These are phyloP conservation scores for Pogonomyrmex barbatus DNA, from an alignment of 1,140 invertebrate genomes.

Conservation along the genomic window DNA sequence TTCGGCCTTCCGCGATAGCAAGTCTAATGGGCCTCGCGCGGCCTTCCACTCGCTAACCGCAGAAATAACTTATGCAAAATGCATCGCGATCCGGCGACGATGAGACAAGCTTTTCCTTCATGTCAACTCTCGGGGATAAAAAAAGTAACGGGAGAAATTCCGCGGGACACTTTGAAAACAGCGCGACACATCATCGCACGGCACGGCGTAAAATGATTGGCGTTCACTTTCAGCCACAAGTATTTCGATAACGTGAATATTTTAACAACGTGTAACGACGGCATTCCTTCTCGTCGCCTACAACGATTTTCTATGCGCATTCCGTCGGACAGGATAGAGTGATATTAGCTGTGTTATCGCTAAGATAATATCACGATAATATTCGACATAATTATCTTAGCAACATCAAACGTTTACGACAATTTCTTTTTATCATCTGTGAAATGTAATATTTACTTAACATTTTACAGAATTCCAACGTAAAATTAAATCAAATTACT, in stretches of 20 bases:
- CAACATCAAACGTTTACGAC: neutral
- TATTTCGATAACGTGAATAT: conserved; percentile 41
- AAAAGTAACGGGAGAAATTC: conserved; percentile 26
- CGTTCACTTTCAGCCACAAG: conserved; percentile 24
- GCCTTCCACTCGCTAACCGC: neutral
- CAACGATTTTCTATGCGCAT: conserved; percentile 17
- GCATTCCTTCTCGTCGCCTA: conserved; percentile 11
- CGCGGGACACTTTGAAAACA: neutral
- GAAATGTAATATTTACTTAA: neutral
- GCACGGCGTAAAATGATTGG: conserved; percentile 26
- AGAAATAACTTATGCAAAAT: conserved; percentile 71
- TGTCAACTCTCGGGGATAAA: conserved; percentile 20
- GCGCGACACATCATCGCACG: neutral
- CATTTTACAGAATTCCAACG: neutral
- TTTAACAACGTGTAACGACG: conserved; percentile 18
- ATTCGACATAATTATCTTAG: neutral
- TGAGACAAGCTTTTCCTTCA: conserved; percentile 30
- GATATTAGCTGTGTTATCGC: neutral
- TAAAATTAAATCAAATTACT: neutral
- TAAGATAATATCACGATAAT: neutral
- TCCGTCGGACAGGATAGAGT: neutral
- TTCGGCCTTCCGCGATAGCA: conserved; percentile 75
- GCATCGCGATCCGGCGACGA: neutral
- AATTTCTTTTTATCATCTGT: neutral
- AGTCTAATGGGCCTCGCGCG: conserved; percentile 76